Base-by-base conservation (phyloP, 2,888 invertebrate genomes). In the Noctua janthe region DNA sequence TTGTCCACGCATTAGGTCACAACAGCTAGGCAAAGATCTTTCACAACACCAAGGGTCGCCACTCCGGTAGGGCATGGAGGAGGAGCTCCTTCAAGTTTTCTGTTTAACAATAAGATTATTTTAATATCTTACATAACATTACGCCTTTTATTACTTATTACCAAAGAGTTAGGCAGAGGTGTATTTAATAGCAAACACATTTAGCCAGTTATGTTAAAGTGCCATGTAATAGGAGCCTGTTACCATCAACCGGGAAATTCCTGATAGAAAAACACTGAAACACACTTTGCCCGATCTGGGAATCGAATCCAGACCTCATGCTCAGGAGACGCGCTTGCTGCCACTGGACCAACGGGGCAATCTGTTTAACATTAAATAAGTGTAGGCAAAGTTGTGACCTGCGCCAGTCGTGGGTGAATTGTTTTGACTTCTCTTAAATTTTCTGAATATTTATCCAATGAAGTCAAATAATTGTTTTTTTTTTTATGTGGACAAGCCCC, bases 1-100 rank as follows among this genome's bases (percentile, higher is more conserved):
- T 85, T 84, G 83, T 70, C 54, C 54, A 87, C 73, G 77, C 78
- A 84, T 84, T 83, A 84, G 67, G 84, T 86, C 72, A 76, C 54
- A 62, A 77, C 59, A 71, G 23, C 67, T 71, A 71, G 51, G 47
- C 75, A 72, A 80, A 82, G 77, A 69, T 76, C 71, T 84, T 74
- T 56, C 79, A 72, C 64, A 77, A 81, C 59, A 74, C 39, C 66
- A 62, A 79, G 72, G 83, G 76, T 59, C 67, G 35, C 7, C 39
- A 43, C 49, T 54, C 39, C 15, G 47, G 35, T 35, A 56, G 29
- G 47, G 7, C 67, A 51, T 66, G 13, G 49, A 64, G 23, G 39
- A 23, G 39, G 8, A 71, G 59, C 35, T 47, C 56, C 20, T 77
- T 64, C 29, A 62, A 76, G 69, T 72, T 66, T 54, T 43, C 39